Conservation (phyloP, 2,888 invertebrate species). For the Macrophya alboannulata region DNA sequence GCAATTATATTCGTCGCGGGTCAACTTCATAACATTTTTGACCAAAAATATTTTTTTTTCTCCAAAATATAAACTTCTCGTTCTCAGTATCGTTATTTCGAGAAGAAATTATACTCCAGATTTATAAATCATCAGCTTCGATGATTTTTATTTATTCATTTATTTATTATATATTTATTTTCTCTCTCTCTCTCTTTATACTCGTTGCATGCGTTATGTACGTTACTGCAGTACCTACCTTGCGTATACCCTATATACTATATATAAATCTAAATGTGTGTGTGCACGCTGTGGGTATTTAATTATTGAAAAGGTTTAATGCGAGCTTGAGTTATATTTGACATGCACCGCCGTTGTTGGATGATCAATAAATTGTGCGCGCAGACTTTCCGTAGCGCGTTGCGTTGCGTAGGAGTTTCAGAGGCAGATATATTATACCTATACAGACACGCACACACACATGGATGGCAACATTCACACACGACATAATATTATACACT, state of each 20-base stretch:
- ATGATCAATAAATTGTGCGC: conserved; percentile 50
- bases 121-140: too few relatives aligned
- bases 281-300: neutral
- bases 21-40: conserved; percentile 1
- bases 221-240: too few relatives aligned
- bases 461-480: neutral
- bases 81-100: too few relatives aligned
- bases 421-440: conserved; percentile 6
- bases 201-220: neutral
- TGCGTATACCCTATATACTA: too few relatives aligned
- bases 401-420: conserved; percentile 42
- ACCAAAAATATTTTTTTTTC: too few relatives aligned
- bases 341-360: conserved; percentile 8
- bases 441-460: neutral
- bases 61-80: too few relatives aligned
- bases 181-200: neutral
- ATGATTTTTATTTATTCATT: neutral
- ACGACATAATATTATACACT: neutral
- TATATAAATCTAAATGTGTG: too few relatives aligned
- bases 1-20: too few relatives aligned
- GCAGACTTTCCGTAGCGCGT: conserved; percentile 20
- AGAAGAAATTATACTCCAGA: too few relatives aligned
- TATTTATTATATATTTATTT: neutral
- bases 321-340: conserved; percentile 29
- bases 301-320: conserved; percentile 30